Evolutionary conservation across 2,113 vertebrate species (phyloP).

Genomic region (Herpetotheres cachinnans): DNA sequence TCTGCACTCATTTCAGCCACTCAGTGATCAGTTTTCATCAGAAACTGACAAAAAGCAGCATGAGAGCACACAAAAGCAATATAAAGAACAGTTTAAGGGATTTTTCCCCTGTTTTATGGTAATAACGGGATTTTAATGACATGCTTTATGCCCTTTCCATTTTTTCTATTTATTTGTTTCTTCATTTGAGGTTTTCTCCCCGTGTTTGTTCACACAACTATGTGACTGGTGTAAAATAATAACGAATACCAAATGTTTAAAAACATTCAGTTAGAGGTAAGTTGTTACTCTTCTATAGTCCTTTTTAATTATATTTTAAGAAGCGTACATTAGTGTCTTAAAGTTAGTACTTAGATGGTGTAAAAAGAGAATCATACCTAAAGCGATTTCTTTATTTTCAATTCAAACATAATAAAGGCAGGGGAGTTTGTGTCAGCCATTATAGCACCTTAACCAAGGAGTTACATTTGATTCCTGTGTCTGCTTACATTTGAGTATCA

Average conservation of each 20-base stretch:
- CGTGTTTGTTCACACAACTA: background rate
- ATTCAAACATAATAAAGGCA: background rate
- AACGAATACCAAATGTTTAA: background rate
- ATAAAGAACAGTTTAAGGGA: background rate
- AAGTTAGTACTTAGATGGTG: background rate
- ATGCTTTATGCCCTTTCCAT: background rate
- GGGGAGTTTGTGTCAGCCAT: background rate
- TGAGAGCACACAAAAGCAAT: background rate
- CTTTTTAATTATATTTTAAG: background rate
- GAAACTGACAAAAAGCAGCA: background rate
- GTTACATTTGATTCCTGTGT: background rate
- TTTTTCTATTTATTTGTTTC: background rate
- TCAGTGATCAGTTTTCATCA: background rate
- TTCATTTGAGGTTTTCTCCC: background rate
- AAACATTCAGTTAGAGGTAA: background rate
- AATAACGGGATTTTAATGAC: background rate
- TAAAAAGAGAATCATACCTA: background rate
- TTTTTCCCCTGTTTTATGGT: background rate
- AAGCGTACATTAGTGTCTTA: background rate
- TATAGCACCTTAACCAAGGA: background rate
- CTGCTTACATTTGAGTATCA: background rate
- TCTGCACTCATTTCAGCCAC: background rate
- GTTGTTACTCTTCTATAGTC: background rate
- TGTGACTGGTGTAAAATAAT: background rate
- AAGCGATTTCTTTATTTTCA: background rate